Evolutionary conservation across 2,888 invertebrate species (phyloP).

Genomic region (Ephialtes manifestator): DNA sequence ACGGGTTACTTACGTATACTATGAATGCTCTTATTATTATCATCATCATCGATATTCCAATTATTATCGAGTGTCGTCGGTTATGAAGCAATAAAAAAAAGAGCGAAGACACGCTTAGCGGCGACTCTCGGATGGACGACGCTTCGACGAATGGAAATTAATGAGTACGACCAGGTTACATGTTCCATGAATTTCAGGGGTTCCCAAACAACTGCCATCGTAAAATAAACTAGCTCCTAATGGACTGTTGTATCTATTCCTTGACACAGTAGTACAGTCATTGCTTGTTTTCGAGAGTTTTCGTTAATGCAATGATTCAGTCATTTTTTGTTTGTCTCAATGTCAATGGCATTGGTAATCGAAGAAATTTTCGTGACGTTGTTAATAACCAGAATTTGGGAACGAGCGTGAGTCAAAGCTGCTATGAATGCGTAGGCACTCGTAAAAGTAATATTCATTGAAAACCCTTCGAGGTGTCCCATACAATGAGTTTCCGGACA

Average conservation of each 20-base stretch:
- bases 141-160: slow-evolving; percentile 30
- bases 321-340: not conserved
- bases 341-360: not conserved
- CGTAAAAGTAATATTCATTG: slow-evolving; percentile 27
- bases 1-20: slow-evolving; percentile 11
- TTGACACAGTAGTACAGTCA: not conserved
- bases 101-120: not conserved
- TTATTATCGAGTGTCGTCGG: not conserved
- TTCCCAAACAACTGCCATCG: not conserved
- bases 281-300: slow-evolving; percentile 6
- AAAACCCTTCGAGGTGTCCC: slow-evolving; percentile 29
- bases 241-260: not conserved
- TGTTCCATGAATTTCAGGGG: slow-evolving; percentile 25
- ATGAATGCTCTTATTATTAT: slow-evolving; percentile 10
- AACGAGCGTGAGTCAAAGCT: not conserved
- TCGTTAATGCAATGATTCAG: not conserved
- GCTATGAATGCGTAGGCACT: slow-evolving; percentile 30
- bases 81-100: not conserved
- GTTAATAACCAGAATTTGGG: not conserved
- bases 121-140: not conserved
- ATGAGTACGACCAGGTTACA: not conserved
- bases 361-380: not conserved
- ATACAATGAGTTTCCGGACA: slow-evolving; percentile 37
- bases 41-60: slow-evolving; percentile 6
- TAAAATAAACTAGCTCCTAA: not conserved